Conservation (phyloP, 2,797 vertebrate genomes). For the Okamejei kenojei region DNA sequence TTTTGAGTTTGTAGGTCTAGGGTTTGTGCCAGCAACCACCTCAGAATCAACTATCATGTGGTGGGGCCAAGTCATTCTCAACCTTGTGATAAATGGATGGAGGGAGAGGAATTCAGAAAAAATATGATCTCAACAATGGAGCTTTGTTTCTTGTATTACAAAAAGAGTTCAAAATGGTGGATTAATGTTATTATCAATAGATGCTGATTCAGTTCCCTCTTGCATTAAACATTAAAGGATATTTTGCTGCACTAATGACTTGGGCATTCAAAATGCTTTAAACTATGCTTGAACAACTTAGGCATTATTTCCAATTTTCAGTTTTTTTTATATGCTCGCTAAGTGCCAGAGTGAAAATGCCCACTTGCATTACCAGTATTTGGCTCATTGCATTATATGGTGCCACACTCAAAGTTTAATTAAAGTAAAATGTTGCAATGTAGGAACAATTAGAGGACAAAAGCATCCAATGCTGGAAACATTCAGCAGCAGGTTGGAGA, state of each 20-base stretch:
- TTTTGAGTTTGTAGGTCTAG: too few species aligned
- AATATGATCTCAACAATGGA: neutral
- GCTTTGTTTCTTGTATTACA: neutral
- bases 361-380: too few species aligned
- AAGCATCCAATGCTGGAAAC: too few species aligned
- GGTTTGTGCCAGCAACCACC: too few species aligned
- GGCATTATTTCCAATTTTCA: neutral
- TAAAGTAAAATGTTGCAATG: too few species aligned
- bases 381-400: too few species aligned
- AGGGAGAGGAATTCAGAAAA: neutral
- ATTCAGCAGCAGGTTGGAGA: too few species aligned
- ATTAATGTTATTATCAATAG: neutral
- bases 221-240: neutral
- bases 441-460: too few species aligned
- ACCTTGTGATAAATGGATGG: too few species aligned
- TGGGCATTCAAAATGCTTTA: neutral
- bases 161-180: neutral
- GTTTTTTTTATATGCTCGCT: neutral
- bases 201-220: neutral
- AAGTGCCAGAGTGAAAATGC: neutral
- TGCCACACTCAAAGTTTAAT: too few species aligned
- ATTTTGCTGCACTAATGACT: neutral
- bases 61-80: too few species aligned
- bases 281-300: neutral
- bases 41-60: too few species aligned